Evolutionary conservation across 2,113 vertebrate genomes (phyloP).

Genomic region (Platycercus adscitus): DNA sequence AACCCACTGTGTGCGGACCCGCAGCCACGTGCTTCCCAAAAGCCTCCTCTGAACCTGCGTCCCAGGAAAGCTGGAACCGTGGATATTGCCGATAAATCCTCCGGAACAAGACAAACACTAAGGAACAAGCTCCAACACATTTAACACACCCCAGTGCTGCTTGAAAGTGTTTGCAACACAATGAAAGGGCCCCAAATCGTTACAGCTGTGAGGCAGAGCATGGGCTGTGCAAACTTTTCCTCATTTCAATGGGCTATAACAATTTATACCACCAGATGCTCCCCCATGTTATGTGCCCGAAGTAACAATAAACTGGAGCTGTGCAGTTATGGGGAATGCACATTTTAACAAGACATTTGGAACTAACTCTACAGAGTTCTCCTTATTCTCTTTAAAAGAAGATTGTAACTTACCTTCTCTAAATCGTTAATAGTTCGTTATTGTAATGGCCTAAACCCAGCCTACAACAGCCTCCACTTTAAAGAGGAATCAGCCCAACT

Average conservation of each 20-base stretch:
- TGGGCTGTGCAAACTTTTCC: not conserved
- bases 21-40: rapidly evolving
- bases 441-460: not conserved
- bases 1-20: rapidly evolving
- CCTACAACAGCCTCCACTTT: not conserved
- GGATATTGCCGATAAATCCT: not conserved
- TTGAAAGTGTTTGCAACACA: rapidly evolving
- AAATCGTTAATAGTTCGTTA: not conserved
- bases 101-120: not conserved
- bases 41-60: not conserved
- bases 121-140: not conserved
- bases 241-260: not conserved
- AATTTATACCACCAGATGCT: not conserved
- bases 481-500: not conserved
- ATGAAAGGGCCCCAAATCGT: rapidly evolving
- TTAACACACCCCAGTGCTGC: not conserved
- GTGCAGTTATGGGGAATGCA: rapidly evolving
- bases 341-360: not conserved
- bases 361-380: not conserved
- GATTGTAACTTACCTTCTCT: not conserved
- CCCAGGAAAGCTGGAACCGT: not conserved
- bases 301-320: not conserved
- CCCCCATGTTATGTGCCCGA: not conserved
- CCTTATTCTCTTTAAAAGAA: not conserved
- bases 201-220: not conserved